These are phyloP conservation scores for Pyxicephalus adspersus DNA, from an alignment of 2,113 vertebrate genomes.

Conservation along the genomic window DNA sequence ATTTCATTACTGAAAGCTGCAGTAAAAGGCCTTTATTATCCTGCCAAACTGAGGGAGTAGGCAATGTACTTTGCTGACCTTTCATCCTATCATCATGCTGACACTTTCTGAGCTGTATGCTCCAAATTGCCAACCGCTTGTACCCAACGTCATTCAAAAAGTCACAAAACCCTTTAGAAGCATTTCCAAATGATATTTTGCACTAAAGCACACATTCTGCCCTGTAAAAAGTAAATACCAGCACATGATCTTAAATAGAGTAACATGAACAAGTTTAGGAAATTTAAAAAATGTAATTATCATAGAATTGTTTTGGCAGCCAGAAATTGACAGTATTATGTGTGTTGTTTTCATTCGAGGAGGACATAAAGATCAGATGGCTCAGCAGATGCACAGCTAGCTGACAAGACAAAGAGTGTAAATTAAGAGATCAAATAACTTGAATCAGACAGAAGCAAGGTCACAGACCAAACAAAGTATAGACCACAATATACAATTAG, in stretches of 20 bases:
- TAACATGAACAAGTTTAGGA: neutral
- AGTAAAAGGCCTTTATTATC: neutral
- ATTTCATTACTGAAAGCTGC: neutral
- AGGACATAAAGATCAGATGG: slow-evolving; percentile 32
- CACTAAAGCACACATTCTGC: neutral
- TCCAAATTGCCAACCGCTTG: neutral
- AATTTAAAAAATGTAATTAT: neutral
- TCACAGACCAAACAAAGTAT: neutral
- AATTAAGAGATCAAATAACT: slow-evolving; percentile 31
- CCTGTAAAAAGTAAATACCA: too few species aligned
- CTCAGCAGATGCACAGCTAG: slow-evolving; percentile 45
- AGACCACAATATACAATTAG: neutral
- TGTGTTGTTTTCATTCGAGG: slow-evolving; percentile 21
- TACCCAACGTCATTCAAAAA: neutral
- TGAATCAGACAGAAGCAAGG: slow-evolving; percentile 16
- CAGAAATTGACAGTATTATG: slow-evolving; percentile 1
- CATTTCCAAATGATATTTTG: neutral
- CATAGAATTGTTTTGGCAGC: slow-evolving; percentile 3
- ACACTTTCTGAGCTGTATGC: neutral
- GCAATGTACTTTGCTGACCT: neutral
- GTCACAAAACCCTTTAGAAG: neutral
- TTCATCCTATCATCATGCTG: neutral
- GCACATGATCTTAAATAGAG: neutral
- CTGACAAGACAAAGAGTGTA: slow-evolving; percentile 51
- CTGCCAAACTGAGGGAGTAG: neutral